phyloP scores from a whole-genome alignment of 2,888 invertebrate genomes.

The Eulithis prunata region DNA sequence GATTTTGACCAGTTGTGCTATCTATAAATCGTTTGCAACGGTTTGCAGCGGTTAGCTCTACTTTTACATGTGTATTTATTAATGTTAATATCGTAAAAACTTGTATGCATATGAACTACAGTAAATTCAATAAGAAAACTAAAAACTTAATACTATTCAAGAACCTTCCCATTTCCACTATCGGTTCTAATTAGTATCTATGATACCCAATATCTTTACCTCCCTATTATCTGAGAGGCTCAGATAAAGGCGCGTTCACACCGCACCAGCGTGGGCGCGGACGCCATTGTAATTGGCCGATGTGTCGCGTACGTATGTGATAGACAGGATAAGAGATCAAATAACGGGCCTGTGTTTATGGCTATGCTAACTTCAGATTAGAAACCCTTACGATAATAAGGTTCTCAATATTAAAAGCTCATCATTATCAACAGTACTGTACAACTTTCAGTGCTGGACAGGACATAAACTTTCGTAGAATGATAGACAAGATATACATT shows the following conservation, averaged over 20 bases:
- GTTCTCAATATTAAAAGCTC: neutral
- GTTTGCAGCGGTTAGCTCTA: too few species aligned
- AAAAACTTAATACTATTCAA: neutral
- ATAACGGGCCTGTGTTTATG: slow-evolving; percentile 32
- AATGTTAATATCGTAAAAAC: too few species aligned
- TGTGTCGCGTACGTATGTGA: slow-evolving; percentile 38
- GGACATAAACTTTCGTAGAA: too few species aligned
- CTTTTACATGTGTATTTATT: too few species aligned
- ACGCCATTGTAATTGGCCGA: slow-evolving; percentile 43
- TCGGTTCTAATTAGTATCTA: slow-evolving; percentile 8
- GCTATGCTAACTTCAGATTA: slow-evolving; percentile 27
- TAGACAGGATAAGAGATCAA: slow-evolving; percentile 35
- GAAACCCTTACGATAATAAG: slow-evolving; percentile 21
- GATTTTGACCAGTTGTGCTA: too few species aligned
- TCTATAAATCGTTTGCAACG: too few species aligned
- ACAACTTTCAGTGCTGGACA: too few species aligned
- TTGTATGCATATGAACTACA: too few species aligned
- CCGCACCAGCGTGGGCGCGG: slow-evolving; percentile 35
- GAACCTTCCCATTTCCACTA: slow-evolving; percentile 9
- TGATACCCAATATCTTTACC: slow-evolving; percentile 10
- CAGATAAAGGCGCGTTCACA: slow-evolving; percentile 32
- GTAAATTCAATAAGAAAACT: too few species aligned
- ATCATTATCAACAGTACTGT: neutral
- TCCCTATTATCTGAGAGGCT: slow-evolving; percentile 9
- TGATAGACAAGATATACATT: too few species aligned